Percentiles rank a stretch among this genome's conserved stretches.
phyloP scores from a whole-genome alignment of 92 coral and sea anemone species.

The Heliopora coerulea region DNA sequence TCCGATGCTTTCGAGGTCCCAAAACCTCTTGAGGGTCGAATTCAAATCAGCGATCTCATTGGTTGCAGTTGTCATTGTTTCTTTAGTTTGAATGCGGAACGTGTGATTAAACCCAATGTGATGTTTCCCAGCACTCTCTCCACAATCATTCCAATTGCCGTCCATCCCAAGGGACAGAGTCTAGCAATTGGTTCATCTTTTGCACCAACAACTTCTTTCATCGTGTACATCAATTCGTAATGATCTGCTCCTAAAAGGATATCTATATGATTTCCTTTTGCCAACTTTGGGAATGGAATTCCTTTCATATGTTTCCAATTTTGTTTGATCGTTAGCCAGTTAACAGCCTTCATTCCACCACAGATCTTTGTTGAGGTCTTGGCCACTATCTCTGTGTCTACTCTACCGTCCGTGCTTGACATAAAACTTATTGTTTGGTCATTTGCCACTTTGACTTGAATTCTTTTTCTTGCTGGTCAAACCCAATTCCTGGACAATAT shows the following conservation, averaged over 20 bases:
- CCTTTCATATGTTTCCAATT: conserved; percentile 32
- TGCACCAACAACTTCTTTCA: conserved; percentile 38
- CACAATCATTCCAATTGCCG: conserved; percentile 48
- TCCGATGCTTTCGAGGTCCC: conserved; percentile 63
- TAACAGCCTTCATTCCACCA: conserved; percentile 60
- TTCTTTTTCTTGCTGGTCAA: conserved; percentile 36
- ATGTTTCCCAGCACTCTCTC: neutral
- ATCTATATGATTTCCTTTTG: conserved; percentile 45
- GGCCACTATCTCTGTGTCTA: conserved; percentile 49
- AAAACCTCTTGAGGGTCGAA: conserved; percentile 57
- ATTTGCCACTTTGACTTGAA: conserved; percentile 54
- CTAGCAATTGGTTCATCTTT: conserved; percentile 48
- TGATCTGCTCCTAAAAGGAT: conserved; percentile 60
- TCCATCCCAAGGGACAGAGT: conserved; percentile 61
- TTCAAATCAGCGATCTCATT: conserved; percentile 42
- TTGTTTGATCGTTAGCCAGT: conserved; percentile 39
- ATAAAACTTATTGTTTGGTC: conserved; percentile 36
- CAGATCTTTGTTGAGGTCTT: conserved; percentile 57
- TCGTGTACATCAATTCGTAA: conserved; percentile 36
- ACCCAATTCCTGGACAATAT: conserved; percentile 57
- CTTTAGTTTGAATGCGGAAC: conserved; percentile 37
- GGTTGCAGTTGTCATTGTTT: conserved; percentile 10
- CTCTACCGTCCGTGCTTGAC: conserved; percentile 54
- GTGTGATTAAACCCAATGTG: conserved; percentile 52
- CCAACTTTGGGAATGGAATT: conserved; percentile 55